Evolutionary conservation across 2,113 vertebrate species (phyloP).

Genomic region (Capreolus pygargus): DNA sequence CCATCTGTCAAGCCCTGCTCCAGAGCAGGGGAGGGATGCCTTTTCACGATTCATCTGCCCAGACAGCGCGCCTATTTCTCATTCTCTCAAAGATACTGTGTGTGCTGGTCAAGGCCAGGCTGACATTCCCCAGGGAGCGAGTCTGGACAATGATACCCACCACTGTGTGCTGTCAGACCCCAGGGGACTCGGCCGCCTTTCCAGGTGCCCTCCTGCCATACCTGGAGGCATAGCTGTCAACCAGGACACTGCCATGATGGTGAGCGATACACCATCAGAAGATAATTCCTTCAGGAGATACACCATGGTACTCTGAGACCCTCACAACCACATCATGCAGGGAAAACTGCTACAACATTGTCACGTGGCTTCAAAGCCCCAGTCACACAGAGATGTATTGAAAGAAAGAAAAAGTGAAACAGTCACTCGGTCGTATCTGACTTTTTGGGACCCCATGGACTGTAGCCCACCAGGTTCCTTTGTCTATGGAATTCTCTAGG

Average conservation of each 20-base stretch:
- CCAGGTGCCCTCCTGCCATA: not conserved
- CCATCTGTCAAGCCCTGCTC: not conserved
- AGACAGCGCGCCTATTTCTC: accelerated
- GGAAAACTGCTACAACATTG: not conserved
- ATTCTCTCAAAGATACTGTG: not conserved
- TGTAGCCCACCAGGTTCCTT: not conserved
- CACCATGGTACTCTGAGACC: not conserved
- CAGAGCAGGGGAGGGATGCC: no score
- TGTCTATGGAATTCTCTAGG: not conserved
- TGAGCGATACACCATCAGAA: not conserved
- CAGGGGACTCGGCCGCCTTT: accelerated
- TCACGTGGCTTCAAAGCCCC: not conserved
- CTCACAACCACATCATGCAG: not conserved
- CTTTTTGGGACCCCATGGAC: not conserved
- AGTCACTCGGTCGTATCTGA: not conserved
- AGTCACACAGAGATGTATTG: not conserved
- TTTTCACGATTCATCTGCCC: not conserved
- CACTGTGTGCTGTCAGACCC: not conserved
- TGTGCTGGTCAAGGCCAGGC: accelerated
- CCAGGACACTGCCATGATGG: not conserved
- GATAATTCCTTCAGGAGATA: not conserved
- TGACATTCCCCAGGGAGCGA: not conserved
- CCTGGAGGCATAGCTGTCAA: not conserved
- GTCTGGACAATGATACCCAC: not conserved
- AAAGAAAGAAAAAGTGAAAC: not conserved